Evolutionary conservation across 2,888 invertebrate genomes (phyloP).

Genomic region (Cheilosia urbana): DNA sequence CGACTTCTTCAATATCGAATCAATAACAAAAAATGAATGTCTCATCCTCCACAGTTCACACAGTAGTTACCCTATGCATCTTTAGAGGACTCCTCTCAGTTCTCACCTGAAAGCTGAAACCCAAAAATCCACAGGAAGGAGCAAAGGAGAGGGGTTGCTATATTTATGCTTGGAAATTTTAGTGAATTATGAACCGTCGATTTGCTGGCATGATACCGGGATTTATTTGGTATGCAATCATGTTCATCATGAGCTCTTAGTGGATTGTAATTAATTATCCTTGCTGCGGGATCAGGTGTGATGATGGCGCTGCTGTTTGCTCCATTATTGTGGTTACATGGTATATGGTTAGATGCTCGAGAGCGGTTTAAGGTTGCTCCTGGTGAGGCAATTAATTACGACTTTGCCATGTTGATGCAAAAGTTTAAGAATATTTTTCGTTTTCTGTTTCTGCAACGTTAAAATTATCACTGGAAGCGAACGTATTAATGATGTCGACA

Average conservation of each 20-base stretch:
- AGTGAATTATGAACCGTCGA: slow-evolving; percentile 69
- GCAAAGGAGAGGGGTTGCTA: neutral
- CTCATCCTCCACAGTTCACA: too few relatives aligned
- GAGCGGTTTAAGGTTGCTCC: slow-evolving; percentile 1
- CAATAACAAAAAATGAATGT: too few relatives aligned
- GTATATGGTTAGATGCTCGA: neutral
- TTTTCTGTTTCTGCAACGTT: neutral
- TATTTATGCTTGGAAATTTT: slow-evolving; percentile 43
- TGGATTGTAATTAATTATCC: slow-evolving; percentile 67
- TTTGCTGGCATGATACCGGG: slow-evolving; percentile 67
- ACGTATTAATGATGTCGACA: slow-evolving; percentile 4
- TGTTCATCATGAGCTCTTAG: slow-evolving; percentile 65
- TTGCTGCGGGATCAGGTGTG: slow-evolving; percentile 55
- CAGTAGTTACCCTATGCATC: neutral
- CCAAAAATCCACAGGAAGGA: neutral
- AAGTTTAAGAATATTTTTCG: slow-evolving; percentile 14
- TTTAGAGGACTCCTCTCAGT: neutral
- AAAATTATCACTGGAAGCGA: neutral
- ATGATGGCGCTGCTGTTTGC: slow-evolving; percentile 30
- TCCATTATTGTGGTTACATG: neutral
- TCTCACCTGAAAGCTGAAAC: neutral
- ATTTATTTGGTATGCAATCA: slow-evolving; percentile 66
- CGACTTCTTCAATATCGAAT: too few relatives aligned
- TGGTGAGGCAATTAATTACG: slow-evolving; percentile 40
- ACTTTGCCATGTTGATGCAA: slow-evolving; percentile 27